phyloP scores from a whole-genome alignment of 2,888 invertebrate genomes.

The Dioctria rufipes region DNA sequence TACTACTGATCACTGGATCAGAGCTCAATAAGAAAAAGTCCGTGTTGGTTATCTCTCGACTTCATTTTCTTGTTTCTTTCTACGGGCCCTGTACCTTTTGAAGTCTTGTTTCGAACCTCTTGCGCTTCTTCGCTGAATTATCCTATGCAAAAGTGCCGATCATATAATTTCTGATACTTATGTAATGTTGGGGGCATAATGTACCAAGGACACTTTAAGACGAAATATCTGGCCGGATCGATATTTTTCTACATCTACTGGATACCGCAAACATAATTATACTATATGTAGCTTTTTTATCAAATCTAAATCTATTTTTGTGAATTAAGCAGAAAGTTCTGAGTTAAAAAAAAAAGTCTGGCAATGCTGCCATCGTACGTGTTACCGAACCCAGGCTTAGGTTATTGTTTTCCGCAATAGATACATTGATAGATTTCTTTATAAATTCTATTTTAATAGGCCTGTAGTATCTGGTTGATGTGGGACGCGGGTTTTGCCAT shows the following conservation, averaged over 20 bases:
- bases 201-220: constrained; percentile 47
- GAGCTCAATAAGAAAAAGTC: constrained; percentile 10
- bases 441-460: too few species aligned
- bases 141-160: too few species aligned
- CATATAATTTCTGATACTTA: too few species aligned
- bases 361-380: neutral
- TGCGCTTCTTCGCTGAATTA: too few species aligned
- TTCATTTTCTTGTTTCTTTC: constrained; percentile 39
- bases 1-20: constrained; percentile 2
- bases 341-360: constrained; percentile 9
- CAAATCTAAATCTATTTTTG: neutral
- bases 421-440: too few species aligned
- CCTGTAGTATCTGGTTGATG: neutral
- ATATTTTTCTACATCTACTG: constrained; percentile 48
- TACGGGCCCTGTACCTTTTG: neutral
- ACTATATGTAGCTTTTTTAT: constrained; percentile 3
- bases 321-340: neutral
- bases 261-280: constrained; percentile 37
- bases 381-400: neutral
- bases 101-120: too few species aligned
- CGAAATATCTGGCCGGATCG: neutral
- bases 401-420: neutral
- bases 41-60: neutral
- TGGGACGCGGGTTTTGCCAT: constrained; percentile 63
- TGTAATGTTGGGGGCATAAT: constrained; percentile 41